A percentile compares a stretch with the other conserved stretches of the same genome.
phyloP scores from a whole-genome alignment of 2,113 vertebrate genomes.

The Xenopus tropicalis region UCB_Xtro_10.0 CM004451.2:81173001-81173500 shows the following conservation, averaged over 20 bases:
- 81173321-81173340: background rate
- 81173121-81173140: no score
- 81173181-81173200: background rate
- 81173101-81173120: no score
- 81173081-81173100: no score
- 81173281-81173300: background rate
- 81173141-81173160: no score
- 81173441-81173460: background rate
- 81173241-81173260: background rate
- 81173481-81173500: no score
- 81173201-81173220: background rate
- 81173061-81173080: no score
- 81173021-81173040: no score
- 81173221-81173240: background rate
- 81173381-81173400: background rate
- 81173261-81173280: background rate
- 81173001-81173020: no score
- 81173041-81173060: no score
- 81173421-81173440: background rate
- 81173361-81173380: background rate
- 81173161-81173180: no score
- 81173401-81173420: slow-evolving; percentile 1
- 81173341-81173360: background rate
- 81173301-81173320: background rate
- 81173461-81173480: background rate